Conservation (phyloP, 2,797 vertebrate genomes). For the Nyctalus aviator region DNA sequence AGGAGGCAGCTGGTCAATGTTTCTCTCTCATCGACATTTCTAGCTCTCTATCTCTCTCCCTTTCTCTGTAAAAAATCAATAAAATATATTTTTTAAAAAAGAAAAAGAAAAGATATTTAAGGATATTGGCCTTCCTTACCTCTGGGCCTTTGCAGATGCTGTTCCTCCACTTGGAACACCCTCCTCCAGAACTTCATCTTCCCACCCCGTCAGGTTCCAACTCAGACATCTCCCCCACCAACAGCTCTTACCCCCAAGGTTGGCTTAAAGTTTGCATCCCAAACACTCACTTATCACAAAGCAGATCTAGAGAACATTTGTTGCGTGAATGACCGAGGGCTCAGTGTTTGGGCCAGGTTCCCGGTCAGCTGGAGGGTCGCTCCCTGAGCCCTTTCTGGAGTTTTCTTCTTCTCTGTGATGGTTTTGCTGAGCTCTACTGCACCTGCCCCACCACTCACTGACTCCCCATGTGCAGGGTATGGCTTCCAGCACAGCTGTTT, state of each 20-base stretch:
- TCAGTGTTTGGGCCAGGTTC: not conserved
- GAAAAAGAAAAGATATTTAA: not conserved
- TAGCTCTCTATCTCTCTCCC: too few relatives aligned
- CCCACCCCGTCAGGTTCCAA: not conserved
- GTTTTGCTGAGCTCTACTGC: not conserved
- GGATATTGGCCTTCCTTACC: not conserved
- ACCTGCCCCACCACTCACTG: not conserved
- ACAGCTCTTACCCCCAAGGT: not conserved
- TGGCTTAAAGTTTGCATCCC: not conserved
- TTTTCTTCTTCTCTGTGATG: not conserved
- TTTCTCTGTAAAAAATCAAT: too few relatives aligned
- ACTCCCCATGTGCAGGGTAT: not conserved
- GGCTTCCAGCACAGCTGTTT: not conserved
- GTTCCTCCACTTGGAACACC: not conserved
- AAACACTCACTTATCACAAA: not conserved
- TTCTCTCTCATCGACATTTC: too few relatives aligned
- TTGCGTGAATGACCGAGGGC: not conserved
- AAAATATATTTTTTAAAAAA: too few relatives aligned
- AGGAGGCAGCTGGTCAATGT: too few relatives aligned
- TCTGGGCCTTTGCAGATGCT: not conserved
- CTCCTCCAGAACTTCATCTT: not conserved
- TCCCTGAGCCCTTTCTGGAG: not conserved
- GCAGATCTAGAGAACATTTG: constrained; percentile 24
- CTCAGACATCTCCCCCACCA: not conserved
- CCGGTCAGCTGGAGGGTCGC: not conserved